A percentile compares a stretch with the other conserved stretches of the same genome.
Evolutionary conservation across 2,113 vertebrate species (phyloP).

Genomic region (Panthera tigris): DNA sequence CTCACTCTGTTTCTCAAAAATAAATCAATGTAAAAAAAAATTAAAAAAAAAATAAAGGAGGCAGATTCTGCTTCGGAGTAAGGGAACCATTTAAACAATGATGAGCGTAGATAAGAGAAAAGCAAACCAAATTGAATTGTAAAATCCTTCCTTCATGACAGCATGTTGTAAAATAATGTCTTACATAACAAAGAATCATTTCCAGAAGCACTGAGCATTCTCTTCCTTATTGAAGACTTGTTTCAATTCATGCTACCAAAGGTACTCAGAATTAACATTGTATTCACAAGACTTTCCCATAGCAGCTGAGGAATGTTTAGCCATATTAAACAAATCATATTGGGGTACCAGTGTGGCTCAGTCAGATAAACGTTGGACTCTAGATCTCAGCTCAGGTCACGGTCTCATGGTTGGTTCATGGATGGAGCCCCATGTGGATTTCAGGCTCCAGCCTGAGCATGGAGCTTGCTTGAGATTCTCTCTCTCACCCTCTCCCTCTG

Average conservation of each 20-base stretch:
- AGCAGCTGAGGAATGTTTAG: not conserved
- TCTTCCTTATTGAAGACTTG: not conserved
- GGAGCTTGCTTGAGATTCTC: too few relatives aligned
- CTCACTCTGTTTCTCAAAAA: too few relatives aligned
- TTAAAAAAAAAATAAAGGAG: not conserved
- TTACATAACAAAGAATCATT: not conserved
- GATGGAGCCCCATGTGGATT: too few relatives aligned
- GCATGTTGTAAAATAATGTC: not conserved
- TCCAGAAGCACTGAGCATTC: not conserved
- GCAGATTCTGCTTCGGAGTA: not conserved
- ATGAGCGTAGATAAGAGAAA: not conserved
- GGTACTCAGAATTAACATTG: not conserved
- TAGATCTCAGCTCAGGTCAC: too few relatives aligned
- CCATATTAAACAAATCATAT: not conserved
- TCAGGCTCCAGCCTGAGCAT: too few relatives aligned
- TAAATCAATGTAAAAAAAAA: too few relatives aligned
- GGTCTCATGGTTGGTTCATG: too few relatives aligned
- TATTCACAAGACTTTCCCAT: not conserved
- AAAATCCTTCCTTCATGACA: not conserved
- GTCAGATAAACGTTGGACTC: too few relatives aligned
- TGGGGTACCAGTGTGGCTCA: too few relatives aligned
- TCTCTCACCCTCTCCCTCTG: too few relatives aligned
- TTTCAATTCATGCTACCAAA: not conserved
- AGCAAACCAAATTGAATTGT: not conserved
- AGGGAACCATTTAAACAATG: not conserved